Percentiles rank a stretch among this genome's conserved stretches.
Evolutionary conservation across 2,888 invertebrate genomes (phyloP).

Genomic region (Apoda limacodes): DNA sequence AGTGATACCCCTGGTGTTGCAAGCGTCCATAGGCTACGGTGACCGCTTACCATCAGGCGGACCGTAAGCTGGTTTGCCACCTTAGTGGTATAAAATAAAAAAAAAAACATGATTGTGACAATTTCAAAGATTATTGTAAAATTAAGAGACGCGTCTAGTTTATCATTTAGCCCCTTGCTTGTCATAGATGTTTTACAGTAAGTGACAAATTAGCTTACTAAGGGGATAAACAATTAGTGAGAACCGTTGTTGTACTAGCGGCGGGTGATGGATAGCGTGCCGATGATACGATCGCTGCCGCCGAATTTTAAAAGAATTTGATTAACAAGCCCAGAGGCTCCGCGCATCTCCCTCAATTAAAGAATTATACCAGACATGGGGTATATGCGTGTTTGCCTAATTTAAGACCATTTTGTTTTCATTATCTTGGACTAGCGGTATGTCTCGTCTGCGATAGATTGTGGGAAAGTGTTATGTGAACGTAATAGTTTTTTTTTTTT

Average conservation of each 20-base stretch:
- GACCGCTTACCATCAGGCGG: too few species aligned
- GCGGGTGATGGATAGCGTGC: slow-evolving; percentile 56
- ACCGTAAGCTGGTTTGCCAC: too few species aligned
- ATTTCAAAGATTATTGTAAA: too few species aligned
- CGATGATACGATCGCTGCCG: slow-evolving; percentile 52
- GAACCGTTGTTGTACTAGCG: slow-evolving; percentile 33
- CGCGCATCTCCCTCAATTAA: slow-evolving; percentile 32
- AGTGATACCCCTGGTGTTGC: too few species aligned
- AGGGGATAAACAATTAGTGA: slow-evolving; percentile 45
- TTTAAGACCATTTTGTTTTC: slow-evolving; percentile 53
- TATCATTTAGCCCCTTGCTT: slow-evolving; percentile 6
- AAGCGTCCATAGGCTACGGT: too few species aligned
- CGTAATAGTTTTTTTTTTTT: too few species aligned
- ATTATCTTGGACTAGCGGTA: slow-evolving; percentile 32
- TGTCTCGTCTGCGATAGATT: slow-evolving; percentile 30
- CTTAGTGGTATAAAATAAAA: too few species aligned
- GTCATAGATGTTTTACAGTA: too few species aligned
- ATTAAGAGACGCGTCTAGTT: too few species aligned
- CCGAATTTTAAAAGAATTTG: slow-evolving; percentile 59
- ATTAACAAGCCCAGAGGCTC: slow-evolving; percentile 45
- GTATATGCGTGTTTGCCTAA: slow-evolving; percentile 60
- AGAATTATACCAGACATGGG: slow-evolving; percentile 51
- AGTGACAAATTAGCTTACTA: slow-evolving; percentile 44
- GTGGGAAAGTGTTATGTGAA: slow-evolving; percentile 44
- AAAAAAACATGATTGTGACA: too few species aligned